These are phyloP conservation scores for Allygus modestus DNA, from an alignment of 2,888 invertebrate species.

Conservation along the genomic window DNA sequence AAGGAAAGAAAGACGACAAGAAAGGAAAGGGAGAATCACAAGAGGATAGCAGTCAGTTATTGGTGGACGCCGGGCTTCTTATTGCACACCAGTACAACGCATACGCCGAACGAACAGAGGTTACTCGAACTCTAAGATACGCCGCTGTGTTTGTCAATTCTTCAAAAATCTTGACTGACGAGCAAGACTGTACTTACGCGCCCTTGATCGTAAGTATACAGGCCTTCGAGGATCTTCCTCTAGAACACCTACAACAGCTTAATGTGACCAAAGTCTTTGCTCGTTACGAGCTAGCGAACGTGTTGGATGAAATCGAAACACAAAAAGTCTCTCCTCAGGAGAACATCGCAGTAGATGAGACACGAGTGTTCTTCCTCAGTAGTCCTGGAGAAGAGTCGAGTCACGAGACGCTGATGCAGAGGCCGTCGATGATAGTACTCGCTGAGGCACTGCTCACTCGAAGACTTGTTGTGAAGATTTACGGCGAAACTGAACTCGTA, in stretches of 20 bases:
- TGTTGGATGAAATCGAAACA: background rate
- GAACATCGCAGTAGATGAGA: background rate
- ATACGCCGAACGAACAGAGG: background rate
- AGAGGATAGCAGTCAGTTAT: background rate
- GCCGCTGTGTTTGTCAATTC: conserved; percentile 16
- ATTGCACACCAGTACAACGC: background rate
- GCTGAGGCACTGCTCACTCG: conserved; percentile 22
- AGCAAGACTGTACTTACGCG: conserved; percentile 9
- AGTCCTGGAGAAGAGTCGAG: background rate
- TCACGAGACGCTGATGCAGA: background rate
- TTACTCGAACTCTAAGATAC: conserved; percentile 8
- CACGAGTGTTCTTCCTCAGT: conserved; percentile 27
- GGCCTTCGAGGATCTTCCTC: background rate
- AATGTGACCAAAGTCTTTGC: conserved; percentile 6
- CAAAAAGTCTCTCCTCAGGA: background rate
- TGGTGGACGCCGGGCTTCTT: background rate
- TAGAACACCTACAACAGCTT: background rate
- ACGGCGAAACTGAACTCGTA: background rate
- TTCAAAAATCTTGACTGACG: conserved; percentile 1
- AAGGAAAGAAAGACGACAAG: background rate
- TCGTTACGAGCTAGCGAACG: conserved; percentile 8
- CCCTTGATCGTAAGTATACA: conserved; percentile 1
- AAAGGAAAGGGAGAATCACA: conserved; percentile 3
- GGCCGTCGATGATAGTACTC: background rate
- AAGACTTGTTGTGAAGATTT: conserved; percentile 5